Evolutionary conservation across 2,888 invertebrate genomes (phyloP), one percentile per base, ranked within the genome.

Genomic region (Trissoscelio sp.): DNA sequence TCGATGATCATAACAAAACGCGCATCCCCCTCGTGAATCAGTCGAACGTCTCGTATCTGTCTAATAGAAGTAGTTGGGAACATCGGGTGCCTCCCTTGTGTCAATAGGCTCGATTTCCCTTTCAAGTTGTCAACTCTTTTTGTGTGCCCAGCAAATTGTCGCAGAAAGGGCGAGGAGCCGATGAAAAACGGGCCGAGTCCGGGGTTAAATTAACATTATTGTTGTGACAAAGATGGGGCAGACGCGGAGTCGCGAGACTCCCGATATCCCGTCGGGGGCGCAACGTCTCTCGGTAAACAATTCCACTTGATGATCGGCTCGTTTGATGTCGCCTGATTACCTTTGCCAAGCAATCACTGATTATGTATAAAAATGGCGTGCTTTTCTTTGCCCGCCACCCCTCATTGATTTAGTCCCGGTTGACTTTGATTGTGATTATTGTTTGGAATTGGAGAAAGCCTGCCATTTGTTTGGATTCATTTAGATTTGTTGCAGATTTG

Each of bases 81-180:
- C 69, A 67, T 44, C 42, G n/a, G 24, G 11, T 37, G 67, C 69
- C 51, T 69, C 85, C 86, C 39, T 39, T 89, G 87, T 90, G 91
- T 91, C 91, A 91, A 91, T 91, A 91, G 90, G 90, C 91, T 91
- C 91, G 88, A 91, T 91, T 91, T 91, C 91, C 91, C 91, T 91
- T 91, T 91, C 90, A 91, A 90, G 90, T 90, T 90, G 90, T 90
- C 91, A 91, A 91, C 90, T 91, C 91, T 91, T 91, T 91, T 90
- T 91, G 90, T 91, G 86, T 91, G 87, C 87, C 86, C 84, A 89
- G 88, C 88, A 91, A 91, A 91, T 91, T 90, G 89, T 90, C 88
- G 89, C 86, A 86, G 84, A 79, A 86, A 88, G 87, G 86, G 84
- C 83, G 83, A 69, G 83, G 73, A 73, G 34, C 69, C 73, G 62